Evolutionary conservation across 2,888 invertebrate species (phyloP).

Genomic region (Trichopoda pennipes): DNA sequence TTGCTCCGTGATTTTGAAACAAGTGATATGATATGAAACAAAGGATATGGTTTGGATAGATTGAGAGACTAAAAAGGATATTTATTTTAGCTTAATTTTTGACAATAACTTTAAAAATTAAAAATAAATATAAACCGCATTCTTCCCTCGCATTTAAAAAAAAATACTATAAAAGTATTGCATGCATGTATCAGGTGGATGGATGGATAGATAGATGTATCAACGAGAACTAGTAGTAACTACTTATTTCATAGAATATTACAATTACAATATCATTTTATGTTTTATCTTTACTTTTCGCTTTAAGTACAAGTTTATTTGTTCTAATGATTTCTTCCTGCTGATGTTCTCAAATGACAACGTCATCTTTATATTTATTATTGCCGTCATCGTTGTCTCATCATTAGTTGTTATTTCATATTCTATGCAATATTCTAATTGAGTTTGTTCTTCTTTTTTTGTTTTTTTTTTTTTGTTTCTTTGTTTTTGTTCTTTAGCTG

Average conservation of each 20-base stretch:
- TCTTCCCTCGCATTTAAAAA: slow-evolving; percentile 18
- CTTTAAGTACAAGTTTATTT: slow-evolving; percentile 56
- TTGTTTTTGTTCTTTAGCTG: background rate
- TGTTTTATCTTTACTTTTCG: slow-evolving; percentile 45
- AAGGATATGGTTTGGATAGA: too few relatives aligned
- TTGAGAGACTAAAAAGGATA: too few relatives aligned
- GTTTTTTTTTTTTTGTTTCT: background rate
- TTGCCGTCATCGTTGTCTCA: slow-evolving; percentile 10
- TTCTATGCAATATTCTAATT: slow-evolving; percentile 31
- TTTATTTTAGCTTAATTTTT: too few relatives aligned
- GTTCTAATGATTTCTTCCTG: slow-evolving; percentile 68
- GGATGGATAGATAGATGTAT: slow-evolving; percentile 22
- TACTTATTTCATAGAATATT: slow-evolving; percentile 47
- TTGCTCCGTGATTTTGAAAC: too few relatives aligned
- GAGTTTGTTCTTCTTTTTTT: background rate
- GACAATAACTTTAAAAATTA: too few relatives aligned
- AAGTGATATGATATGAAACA: too few relatives aligned
- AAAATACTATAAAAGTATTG: slow-evolving; percentile 5
- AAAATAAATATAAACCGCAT: too few relatives aligned
- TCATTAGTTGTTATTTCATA: slow-evolving; percentile 6
- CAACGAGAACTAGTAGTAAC: slow-evolving; percentile 17
- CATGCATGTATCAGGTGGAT: slow-evolving; percentile 45
- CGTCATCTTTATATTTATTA: slow-evolving; percentile 40
- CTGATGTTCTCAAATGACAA: slow-evolving; percentile 61
- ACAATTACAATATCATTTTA: slow-evolving; percentile 51